These are phyloP conservation scores for Sebastes hubbsi DNA, from an alignment of 2,797 vertebrate species.

Conservation along the genomic window DNA sequence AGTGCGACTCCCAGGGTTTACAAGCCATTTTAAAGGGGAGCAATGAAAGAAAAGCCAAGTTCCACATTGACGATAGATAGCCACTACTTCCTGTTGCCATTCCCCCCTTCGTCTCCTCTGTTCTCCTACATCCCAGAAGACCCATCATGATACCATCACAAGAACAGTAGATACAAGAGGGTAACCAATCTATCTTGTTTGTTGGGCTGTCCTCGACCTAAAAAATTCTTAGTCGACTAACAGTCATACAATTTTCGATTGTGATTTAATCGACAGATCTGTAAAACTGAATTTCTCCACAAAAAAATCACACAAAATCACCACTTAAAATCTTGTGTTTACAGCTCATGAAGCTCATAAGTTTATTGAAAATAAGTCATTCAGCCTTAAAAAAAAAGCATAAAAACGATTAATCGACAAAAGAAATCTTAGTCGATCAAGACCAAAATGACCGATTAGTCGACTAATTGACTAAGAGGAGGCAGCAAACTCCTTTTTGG, in stretches of 20 bases:
- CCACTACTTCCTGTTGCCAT: conserved; percentile 10
- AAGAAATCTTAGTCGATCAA: too few species aligned
- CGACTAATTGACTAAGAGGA: neutral
- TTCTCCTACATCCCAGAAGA: conserved; percentile 12
- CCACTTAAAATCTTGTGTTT: too few species aligned
- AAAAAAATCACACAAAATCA: too few species aligned
- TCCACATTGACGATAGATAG: conserved; percentile 66
- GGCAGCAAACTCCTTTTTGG: neutral
- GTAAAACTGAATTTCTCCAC: too few species aligned
- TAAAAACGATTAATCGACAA: too few species aligned
- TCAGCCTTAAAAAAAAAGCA: too few species aligned
- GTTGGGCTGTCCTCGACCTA: too few species aligned
- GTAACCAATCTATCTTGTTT: neutral
- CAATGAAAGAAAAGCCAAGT: conserved; percentile 69
- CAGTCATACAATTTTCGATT: too few species aligned
- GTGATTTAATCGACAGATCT: too few species aligned
- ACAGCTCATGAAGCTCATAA: fast-evolving
- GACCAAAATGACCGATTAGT: too few species aligned
- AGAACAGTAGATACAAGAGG: neutral
- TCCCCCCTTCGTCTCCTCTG: conserved; percentile 1
- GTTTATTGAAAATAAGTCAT: fast-evolving
- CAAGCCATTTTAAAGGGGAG: conserved; percentile 64
- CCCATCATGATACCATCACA: conserved; percentile 4
- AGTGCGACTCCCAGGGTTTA: conserved; percentile 59
- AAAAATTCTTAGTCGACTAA: too few species aligned